phyloP scores from a whole-genome alignment of 2,888 invertebrate species.

The Thymelicus acteon region DNA sequence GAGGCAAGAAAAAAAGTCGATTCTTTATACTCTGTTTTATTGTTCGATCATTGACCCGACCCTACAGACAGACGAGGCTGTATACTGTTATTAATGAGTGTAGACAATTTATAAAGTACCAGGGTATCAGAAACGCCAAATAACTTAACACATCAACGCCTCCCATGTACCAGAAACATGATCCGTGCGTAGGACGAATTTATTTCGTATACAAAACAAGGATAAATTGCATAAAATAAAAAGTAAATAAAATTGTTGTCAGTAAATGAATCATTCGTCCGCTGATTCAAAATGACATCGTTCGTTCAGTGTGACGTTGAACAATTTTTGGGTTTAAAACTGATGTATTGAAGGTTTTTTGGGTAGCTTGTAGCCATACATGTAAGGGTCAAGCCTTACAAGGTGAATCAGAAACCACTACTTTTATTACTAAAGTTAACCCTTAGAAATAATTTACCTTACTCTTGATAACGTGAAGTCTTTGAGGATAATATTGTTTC shows the following conservation, averaged over 20 bases:
- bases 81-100: too few relatives aligned
- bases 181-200: conserved; percentile 43
- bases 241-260: neutral
- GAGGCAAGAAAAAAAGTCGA: too few relatives aligned
- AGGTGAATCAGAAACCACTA: too few relatives aligned
- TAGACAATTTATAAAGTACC: neutral
- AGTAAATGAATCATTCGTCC: conserved; percentile 17
- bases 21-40: too few relatives aligned
- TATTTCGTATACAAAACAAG: conserved; percentile 23
- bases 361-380: too few relatives aligned
- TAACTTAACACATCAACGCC: conserved; percentile 48
- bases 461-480: too few relatives aligned
- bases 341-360: neutral
- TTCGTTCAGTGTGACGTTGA: neutral
- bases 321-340: conserved; percentile 11
- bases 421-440: too few relatives aligned
- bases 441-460: too few relatives aligned
- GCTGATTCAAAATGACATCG: conserved; percentile 22
- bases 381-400: too few relatives aligned
- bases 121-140: conserved; percentile 4
- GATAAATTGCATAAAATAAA: conserved; percentile 14
- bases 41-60: too few relatives aligned
- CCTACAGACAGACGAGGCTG: too few relatives aligned
- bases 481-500: too few relatives aligned
- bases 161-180: conserved; percentile 47